phyloP scores from a whole-genome alignment of 2,888 invertebrate genomes.

The Crioceris asparagi region DNA sequence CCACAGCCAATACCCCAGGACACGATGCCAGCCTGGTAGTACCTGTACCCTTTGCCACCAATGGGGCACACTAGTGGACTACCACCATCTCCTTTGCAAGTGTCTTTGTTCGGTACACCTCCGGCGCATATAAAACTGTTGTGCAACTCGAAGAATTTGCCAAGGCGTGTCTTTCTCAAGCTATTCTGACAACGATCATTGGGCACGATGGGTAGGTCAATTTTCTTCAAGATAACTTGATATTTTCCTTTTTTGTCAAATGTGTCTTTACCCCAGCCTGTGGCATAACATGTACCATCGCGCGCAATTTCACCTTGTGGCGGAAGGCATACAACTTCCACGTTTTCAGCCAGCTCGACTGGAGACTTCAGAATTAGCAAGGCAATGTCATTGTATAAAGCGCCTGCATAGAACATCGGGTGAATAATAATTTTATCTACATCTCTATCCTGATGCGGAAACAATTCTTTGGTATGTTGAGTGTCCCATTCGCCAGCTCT shows the following conservation, averaged over 20 bases:
- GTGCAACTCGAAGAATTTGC: constrained; percentile 54
- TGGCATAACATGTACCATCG: constrained; percentile 23
- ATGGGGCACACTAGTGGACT: constrained; percentile 57
- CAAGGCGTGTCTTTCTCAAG: constrained; percentile 54
- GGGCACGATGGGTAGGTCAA: constrained; percentile 56
- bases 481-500: constrained; percentile 81
- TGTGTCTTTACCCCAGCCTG: constrained; percentile 32
- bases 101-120: constrained; percentile 51
- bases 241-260: constrained; percentile 44
- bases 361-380: constrained; percentile 26
- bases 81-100: constrained; percentile 44
- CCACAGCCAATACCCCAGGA: constrained; percentile 80
- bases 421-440: constrained; percentile 33
- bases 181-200: constrained; percentile 47
- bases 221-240: constrained; percentile 60
- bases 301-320: constrained; percentile 19
- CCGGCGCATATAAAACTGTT: constrained; percentile 69
- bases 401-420: constrained; percentile 25
- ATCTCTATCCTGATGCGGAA: constrained; percentile 46
- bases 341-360: constrained; percentile 24
- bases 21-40: constrained; percentile 61
- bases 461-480: constrained; percentile 55
- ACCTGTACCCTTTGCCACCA: constrained; percentile 44
- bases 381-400: constrained; percentile 32
- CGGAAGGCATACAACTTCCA: constrained; percentile 30